These are phyloP conservation scores for Gallirallus australis DNA, from an alignment of 2,797 vertebrate species.

Conservation along the genomic window DNA sequence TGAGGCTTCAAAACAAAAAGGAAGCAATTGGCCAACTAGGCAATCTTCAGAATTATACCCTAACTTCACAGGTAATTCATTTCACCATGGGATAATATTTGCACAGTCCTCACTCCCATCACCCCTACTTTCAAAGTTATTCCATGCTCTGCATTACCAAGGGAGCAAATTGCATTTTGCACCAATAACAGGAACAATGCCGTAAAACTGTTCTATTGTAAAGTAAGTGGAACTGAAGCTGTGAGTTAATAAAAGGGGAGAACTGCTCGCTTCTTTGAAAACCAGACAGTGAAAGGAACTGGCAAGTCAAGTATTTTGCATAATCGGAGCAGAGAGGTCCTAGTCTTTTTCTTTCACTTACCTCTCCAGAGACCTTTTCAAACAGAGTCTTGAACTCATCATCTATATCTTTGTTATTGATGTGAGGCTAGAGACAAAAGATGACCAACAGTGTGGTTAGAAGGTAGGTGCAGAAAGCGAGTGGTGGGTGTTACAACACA, in stretches of 20 bases:
- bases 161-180: not conserved
- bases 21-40: not conserved
- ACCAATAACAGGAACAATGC: not conserved
- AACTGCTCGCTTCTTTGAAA: not conserved
- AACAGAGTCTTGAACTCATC: slow-evolving; percentile 83
- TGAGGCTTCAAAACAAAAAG: slow-evolving; percentile 16
- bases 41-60: not conserved
- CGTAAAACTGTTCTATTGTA: not conserved
- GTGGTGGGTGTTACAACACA: not conserved
- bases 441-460: not conserved
- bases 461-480: not conserved
- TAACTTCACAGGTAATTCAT: slow-evolving; percentile 23
- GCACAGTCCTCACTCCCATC: not conserved
- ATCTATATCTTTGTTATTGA: slow-evolving; percentile 77
- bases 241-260: slow-evolving; percentile 37
- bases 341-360: slow-evolving; percentile 58
- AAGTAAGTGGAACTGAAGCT: slow-evolving; percentile 8
- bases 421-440: slow-evolving; percentile 77
- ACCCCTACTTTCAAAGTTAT: not conserved
- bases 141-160: not conserved
- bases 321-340: not conserved
- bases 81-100: slow-evolving; percentile 15
- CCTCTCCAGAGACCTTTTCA: slow-evolving; percentile 83
- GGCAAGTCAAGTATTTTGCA: slow-evolving; percentile 37
- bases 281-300: not conserved